phyloP scores from a whole-genome alignment of 2,797 vertebrate genomes.

The Pipistrellus pygmaeus region DNA sequence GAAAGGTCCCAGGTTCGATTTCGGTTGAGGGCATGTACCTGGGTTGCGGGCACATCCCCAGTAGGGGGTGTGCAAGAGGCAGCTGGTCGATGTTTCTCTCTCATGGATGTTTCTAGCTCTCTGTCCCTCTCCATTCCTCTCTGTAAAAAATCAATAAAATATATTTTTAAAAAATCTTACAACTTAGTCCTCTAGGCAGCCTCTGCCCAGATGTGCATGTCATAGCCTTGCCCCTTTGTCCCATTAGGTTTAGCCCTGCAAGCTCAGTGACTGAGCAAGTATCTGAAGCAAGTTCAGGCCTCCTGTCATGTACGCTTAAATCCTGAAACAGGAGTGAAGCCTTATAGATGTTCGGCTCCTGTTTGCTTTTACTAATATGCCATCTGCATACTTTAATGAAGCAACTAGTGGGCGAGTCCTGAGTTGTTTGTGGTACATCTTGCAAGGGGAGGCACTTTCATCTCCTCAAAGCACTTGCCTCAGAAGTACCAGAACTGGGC shows the following conservation, averaged over 20 bases:
- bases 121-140: no score
- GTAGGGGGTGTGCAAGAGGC: no score
- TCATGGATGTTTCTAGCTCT: no score
- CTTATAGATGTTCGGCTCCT: neutral
- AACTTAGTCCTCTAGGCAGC: neutral
- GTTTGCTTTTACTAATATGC: slow-evolving; percentile 2
- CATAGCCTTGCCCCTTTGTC: neutral
- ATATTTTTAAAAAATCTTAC: neutral
- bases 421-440: neutral
- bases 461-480: neutral
- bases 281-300: slow-evolving; percentile 8
- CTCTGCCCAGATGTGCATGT: neutral
- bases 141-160: no score
- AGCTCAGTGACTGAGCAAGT: neutral
- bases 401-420: neutral
- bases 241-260: neutral
- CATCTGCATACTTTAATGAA: neutral
- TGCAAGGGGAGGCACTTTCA: slow-evolving; percentile 4
- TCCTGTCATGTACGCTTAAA: neutral
- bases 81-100: no score
- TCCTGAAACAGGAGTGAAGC: slow-evolving; percentile 35
- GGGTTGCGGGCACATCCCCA: no score
- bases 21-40: no score
- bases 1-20: no score
- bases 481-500: neutral